Percentiles rank a stretch among this genome's conserved stretches.
phyloP scores from a whole-genome alignment of 1,140 invertebrate genomes.

The Diorhabda sublineata region DNA sequence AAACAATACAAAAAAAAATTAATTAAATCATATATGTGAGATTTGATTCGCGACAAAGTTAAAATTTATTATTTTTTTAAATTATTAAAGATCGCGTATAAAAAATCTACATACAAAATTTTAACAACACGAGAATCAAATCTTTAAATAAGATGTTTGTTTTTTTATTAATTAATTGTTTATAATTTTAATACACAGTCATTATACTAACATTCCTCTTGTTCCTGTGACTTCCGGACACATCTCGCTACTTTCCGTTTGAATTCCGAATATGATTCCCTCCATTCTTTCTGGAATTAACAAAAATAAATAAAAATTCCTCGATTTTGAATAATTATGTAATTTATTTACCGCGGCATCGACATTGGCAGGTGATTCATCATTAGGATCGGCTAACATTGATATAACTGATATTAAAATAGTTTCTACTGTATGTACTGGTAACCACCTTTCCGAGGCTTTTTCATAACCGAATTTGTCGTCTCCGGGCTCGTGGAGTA shows the following conservation, averaged over 20 bases:
- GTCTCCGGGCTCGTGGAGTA: slow-evolving; percentile 98
- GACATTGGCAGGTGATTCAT: slow-evolving; percentile 99
- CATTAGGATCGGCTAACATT: slow-evolving; percentile 99
- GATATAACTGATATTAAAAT: slow-evolving; percentile 99
- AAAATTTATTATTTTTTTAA: too few relatives aligned
- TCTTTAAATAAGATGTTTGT: background rate
- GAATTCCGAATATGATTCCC: slow-evolving; percentile 95
- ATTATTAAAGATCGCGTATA: slow-evolving; percentile 1
- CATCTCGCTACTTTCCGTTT: slow-evolving; percentile 96
- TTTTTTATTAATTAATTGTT: slow-evolving; percentile 7
- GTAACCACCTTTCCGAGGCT: slow-evolving; percentile 97
- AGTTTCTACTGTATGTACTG: slow-evolving; percentile 99
- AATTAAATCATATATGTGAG: too few relatives aligned
- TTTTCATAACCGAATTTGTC: slow-evolving; percentile 99
- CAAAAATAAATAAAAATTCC: slow-evolving; percentile 32
- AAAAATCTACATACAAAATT: slow-evolving; percentile 8
- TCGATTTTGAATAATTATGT: background rate
- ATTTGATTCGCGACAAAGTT: too few relatives aligned
- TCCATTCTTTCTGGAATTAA: slow-evolving; percentile 90
- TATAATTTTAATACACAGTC: slow-evolving; percentile 17
- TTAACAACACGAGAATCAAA: slow-evolving; percentile 16
- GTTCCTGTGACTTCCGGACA: slow-evolving; percentile 98
- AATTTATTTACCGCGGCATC: slow-evolving; percentile 89
- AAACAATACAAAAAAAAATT: too few relatives aligned
- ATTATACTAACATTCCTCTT: slow-evolving; percentile 84